Percentiles rank a stretch among this genome's conserved stretches.
Conservation (phyloP, 2,888 invertebrate species). For the Petrophora chlorosata region DNA sequence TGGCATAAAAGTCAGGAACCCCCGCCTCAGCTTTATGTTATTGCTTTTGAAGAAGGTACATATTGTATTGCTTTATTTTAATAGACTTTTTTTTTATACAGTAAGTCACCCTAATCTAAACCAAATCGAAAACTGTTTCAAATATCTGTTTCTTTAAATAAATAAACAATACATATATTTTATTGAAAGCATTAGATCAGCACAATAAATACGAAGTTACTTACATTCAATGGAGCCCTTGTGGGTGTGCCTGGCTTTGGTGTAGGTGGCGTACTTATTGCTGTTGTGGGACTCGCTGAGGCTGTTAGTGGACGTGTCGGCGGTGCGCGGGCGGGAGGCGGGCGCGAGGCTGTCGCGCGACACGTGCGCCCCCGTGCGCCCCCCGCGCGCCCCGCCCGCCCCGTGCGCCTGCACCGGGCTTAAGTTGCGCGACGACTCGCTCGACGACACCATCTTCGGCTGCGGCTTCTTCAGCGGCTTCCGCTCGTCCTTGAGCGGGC, state of each 20-base stretch:
- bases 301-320: slow-evolving; percentile 77
- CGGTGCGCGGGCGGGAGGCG: slow-evolving; percentile 72
- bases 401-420: slow-evolving; percentile 84
- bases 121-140: too few species aligned
- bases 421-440: slow-evolving; percentile 87
- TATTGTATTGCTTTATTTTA: too few species aligned
- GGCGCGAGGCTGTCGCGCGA: slow-evolving; percentile 52
- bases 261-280: slow-evolving; percentile 72
- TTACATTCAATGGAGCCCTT: slow-evolving; percentile 61
- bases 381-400: slow-evolving; percentile 61
- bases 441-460: slow-evolving; percentile 78
- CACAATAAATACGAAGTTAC: slow-evolving; percentile 32
- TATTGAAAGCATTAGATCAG: too few species aligned
- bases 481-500: slow-evolving; percentile 43
- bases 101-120: too few species aligned
- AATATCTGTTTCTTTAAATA: too few species aligned
- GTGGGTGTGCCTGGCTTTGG: slow-evolving; percentile 56
- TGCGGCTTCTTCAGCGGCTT: slow-evolving; percentile 32
- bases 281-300: slow-evolving; percentile 67
- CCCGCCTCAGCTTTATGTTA: too few species aligned
- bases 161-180: too few species aligned
- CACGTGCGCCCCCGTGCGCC: background rate
- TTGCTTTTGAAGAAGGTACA: too few species aligned
- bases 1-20: too few species aligned
- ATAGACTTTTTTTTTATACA: too few species aligned